Evolutionary conservation across 2,113 vertebrate species (phyloP), one percentile per base, ranked within the genome.

Genomic region (Pedetes capensis): DNA sequence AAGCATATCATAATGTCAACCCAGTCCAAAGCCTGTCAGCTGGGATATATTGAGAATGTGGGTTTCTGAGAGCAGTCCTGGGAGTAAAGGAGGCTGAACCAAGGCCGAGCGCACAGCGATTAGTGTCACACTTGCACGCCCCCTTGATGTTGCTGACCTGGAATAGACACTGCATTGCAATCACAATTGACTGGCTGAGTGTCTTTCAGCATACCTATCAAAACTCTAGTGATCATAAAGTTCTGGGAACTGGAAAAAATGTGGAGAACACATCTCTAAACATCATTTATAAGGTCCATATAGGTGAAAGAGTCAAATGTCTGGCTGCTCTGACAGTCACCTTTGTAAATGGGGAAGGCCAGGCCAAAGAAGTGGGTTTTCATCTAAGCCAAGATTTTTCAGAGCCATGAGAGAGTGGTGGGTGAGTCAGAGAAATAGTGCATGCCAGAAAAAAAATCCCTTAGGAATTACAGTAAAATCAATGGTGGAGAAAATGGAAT

Each of bases 341-440:
- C 47, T 76, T 55, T 69, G 51, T 47, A 87, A 25, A 18, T 39
- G 53, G 32, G 74, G 68, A 93, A 85, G 72, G 53, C 47, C 84
- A 69, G 42, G 23, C 11, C 34, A 84, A 79, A 83, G 27, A 72
- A 74, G 29, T 10, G 63, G 25, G 13, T 61, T 81, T 74, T 84
- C 1, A 64, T 27, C n/a, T 44, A 86, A 18, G 75, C 69, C 44
- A 57, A 87, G 51, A n/a, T 59, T 87, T 68, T 69, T 23, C 39
- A 69, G 59, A 90, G 78, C 18, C 8, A 3, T 29, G 37, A 25
- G 47, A 71, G 49, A 71, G 79, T 55, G 42, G 12, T n/a, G 69
- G 37, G n/a, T 87, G 71, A 95, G 55, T 85, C 90, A 95, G 66
- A 88, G 72, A 85, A 29, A 76, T 66, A 59, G 68, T 27, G 23